Conservation (phyloP, 2,113 vertebrate genomes). For the Lates calcarifer region DNA sequence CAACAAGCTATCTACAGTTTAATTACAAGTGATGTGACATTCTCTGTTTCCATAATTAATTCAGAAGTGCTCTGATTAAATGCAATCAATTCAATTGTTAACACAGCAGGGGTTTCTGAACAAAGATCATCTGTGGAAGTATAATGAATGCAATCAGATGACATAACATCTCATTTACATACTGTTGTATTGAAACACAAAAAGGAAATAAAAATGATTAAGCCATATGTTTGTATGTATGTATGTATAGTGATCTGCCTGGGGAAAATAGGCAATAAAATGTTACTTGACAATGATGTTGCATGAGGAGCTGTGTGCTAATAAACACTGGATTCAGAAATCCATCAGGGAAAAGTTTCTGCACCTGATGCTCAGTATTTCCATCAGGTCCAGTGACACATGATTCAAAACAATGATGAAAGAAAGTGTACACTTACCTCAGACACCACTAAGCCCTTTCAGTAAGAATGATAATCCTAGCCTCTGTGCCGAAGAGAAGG, state of each 20-base stretch:
- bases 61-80: conserved; percentile 81
- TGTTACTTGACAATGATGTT: background rate
- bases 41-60: conserved; percentile 77
- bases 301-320: background rate
- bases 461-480: conserved; percentile 53
- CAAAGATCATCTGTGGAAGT: conserved; percentile 74
- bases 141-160: conserved; percentile 76
- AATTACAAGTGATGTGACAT: conserved; percentile 78
- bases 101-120: conserved; percentile 68
- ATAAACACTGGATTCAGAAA: background rate
- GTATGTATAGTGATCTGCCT: background rate
- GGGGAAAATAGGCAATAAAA: background rate
- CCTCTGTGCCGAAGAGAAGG: conserved; percentile 19
- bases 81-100: conserved; percentile 80
- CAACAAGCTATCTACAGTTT: conserved; percentile 72
- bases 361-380: conserved; percentile 33
- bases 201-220: conserved; percentile 48
- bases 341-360: conserved; percentile 24
- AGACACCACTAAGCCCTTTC: conserved; percentile 30
- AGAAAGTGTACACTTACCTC: conserved; percentile 70
- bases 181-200: conserved; percentile 42
- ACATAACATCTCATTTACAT: conserved; percentile 74
- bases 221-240: conserved; percentile 36
- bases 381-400: conserved; percentile 20
- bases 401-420: conserved; percentile 36